Evolutionary conservation across 2,113 vertebrate genomes (phyloP), one percentile per base, ranked within the genome.

Genomic region (Prunella fulvescens): DNA sequence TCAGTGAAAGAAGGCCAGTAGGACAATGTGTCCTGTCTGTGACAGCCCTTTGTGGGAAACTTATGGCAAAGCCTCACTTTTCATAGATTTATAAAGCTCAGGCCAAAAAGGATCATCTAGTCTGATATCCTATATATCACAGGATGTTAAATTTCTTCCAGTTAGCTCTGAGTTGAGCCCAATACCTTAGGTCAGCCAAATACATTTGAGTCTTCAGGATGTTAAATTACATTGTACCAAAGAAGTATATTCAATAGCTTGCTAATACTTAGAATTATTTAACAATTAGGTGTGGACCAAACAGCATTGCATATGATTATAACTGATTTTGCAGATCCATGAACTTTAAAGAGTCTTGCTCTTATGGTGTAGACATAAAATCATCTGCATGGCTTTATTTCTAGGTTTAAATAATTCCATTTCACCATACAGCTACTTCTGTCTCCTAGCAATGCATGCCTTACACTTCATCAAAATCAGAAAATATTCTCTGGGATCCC

Each of bases 181-280:
- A 86, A 24, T 92, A 92, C 67, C 77, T 88, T 91, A 86, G 94
- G 88, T 94, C 88, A 93, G 80, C 60, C 72, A 93, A 94, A 93
- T 73, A 67, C 77, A 72, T 79, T 91, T 81, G 69, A 81, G 65
- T 72, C 61, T 92, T 87, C n/a, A 78, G 53, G 90, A 70, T 65
- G 45, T 86, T 93, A 88, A 93, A 57, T 81, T 7, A n/a, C 45
- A 57, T 5, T 67, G 35, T 60, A 31, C 12, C 65, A 84, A 84
- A 92, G 60, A 77, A 78, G 78, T 28, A 29, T 62, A 58, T 15
- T 73, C 35, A 37, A 54, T 83, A 73, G 24, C 33, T 62, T 84
- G 31, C 61, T 91, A 42, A 37, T 76, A 57, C 40, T 67, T 92
- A 78, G 24, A 84, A 56, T 56, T 92, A 66, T 92, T 83, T 80